Conservation (phyloP, 2,113 vertebrate species). For the Microcebus ravelobensis region DNA sequence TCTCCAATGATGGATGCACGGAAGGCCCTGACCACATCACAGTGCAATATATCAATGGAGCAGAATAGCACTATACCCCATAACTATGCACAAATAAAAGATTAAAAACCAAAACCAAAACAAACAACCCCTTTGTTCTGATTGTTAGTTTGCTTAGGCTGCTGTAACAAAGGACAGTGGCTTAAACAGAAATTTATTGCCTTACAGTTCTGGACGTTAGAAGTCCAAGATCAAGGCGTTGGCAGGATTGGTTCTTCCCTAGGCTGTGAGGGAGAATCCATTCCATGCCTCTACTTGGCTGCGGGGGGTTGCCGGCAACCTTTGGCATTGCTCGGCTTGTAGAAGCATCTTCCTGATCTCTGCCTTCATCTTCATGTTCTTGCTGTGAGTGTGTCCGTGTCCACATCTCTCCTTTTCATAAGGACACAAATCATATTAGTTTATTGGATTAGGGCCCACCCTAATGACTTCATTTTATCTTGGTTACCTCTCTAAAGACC, state of each 20-base stretch:
- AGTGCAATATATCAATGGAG: too few relatives aligned
- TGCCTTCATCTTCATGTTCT: background rate
- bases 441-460: background rate
- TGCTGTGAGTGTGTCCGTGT: background rate
- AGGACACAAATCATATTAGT: background rate
- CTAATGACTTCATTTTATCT: background rate
- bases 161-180: background rate
- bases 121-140: too few relatives aligned
- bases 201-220: background rate
- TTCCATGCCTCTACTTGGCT: background rate
- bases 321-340: background rate
- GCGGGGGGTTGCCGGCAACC: background rate
- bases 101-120: too few relatives aligned
- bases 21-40: too few relatives aligned
- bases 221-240: background rate
- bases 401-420: background rate
- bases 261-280: background rate
- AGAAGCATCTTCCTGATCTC: background rate
- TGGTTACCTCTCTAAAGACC: background rate
- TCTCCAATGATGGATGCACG: too few relatives aligned
- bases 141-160: background rate
- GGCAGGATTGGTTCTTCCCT: background rate
- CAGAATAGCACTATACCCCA: too few relatives aligned
- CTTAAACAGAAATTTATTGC: background rate
- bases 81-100: too few relatives aligned